A percentile compares a stretch with the other conserved stretches of the same genome.
phyloP scores from a whole-genome alignment of 2,888 invertebrate species.

The Sicus ferrugineus region DNA sequence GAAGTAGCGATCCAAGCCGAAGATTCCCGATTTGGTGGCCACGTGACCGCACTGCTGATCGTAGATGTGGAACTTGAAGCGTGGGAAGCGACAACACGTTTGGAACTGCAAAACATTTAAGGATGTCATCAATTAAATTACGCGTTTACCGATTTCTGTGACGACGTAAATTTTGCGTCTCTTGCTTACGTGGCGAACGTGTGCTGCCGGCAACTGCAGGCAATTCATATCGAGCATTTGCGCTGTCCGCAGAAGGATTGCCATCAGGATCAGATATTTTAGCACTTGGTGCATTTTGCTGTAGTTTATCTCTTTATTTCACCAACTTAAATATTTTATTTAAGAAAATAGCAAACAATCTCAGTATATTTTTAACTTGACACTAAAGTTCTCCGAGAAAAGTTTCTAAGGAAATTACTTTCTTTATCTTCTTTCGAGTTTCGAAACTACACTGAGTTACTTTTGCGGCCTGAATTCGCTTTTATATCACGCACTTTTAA shows the following conservation, averaged over 20 bases:
- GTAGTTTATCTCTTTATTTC: background rate
- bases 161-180: background rate
- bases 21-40: slow-evolving; percentile 18
- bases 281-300: background rate
- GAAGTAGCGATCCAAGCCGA: slow-evolving; percentile 22
- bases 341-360: too few relatives aligned
- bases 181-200: slow-evolving; percentile 12
- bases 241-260: background rate
- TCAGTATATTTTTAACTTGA: background rate
- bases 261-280: background rate
- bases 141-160: background rate
- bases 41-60: slow-evolving; percentile 7
- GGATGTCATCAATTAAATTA: background rate
- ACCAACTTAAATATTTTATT: background rate
- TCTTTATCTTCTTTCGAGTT: background rate
- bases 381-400: background rate
- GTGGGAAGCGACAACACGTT: slow-evolving; percentile 29
- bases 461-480: background rate
- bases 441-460: background rate
- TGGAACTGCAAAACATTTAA: slow-evolving; percentile 16
- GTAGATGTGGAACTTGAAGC: slow-evolving; percentile 17
- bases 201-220: slow-evolving; percentile 16
- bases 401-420: background rate
- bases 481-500: too few relatives aligned
- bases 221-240: slow-evolving; percentile 18